Evolutionary conservation across 1,140 invertebrate genomes (phyloP).

Genomic region (Lamellibrachia luymesi): DNA sequence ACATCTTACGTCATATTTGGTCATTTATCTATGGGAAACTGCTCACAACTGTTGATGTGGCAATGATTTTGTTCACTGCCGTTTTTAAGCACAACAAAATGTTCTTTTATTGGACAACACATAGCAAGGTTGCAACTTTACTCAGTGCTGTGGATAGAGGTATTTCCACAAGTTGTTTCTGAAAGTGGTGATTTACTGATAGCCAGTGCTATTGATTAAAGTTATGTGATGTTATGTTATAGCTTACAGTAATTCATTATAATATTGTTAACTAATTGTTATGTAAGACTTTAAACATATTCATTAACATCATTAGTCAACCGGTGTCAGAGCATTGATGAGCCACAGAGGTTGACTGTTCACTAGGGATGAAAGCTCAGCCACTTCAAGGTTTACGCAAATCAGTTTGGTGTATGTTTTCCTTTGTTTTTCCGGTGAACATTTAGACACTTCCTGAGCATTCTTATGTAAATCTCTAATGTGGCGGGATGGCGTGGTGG

Average conservation of each 20-base stretch:
- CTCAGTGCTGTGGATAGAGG: not conserved
- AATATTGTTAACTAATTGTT: not conserved
- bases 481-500: no score
- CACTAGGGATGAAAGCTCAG: not conserved
- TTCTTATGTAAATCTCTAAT: no score
- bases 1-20: no score
- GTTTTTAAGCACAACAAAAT: no score
- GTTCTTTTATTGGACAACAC: no score
- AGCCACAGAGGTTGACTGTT: not conserved
- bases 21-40: no score
- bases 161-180: not conserved
- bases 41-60: no score
- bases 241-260: not conserved
- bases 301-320: not conserved
- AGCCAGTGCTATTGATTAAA: not conserved
- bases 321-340: not conserved
- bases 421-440: no score
- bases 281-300: not conserved
- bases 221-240: not conserved
- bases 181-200: not conserved
- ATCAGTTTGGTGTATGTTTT: no score
- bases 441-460: no score
- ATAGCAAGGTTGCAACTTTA: not conserved
- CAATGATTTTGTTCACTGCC: no score
- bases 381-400: no score